Percentiles rank a stretch among this genome's conserved stretches.
Conservation (phyloP, 2,797 vertebrate genomes). For the Leptoclinus maculatus region DNA sequence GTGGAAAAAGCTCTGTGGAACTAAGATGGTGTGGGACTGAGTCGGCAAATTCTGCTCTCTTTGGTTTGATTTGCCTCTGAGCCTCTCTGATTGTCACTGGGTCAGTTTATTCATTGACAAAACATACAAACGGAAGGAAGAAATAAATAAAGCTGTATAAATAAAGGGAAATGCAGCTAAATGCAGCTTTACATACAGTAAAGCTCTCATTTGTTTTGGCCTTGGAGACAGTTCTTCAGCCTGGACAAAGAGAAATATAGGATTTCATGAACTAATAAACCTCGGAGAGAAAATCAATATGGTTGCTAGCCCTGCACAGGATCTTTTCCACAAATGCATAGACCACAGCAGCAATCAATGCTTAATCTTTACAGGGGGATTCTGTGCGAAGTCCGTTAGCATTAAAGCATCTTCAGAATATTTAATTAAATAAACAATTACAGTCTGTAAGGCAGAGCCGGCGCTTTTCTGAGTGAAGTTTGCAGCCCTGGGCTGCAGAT, state of each 20-base stretch:
- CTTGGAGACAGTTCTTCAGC: constrained; percentile 22
- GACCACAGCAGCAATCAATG: constrained; percentile 52
- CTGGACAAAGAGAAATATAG: constrained; percentile 61
- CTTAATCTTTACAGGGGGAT: constrained; percentile 42
- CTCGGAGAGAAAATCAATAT: constrained; percentile 68
- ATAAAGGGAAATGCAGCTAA: constrained; percentile 9
- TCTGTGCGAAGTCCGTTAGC: constrained; percentile 29
- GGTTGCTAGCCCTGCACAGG: constrained; percentile 35
- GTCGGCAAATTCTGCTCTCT: constrained; percentile 11
- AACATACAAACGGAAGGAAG: not conserved
- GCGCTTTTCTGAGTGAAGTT: constrained; percentile 27
- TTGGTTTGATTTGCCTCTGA: constrained; percentile 29
- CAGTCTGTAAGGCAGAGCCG: not conserved
- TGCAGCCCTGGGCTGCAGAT: constrained; percentile 28
- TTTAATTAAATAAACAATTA: constrained; percentile 52
- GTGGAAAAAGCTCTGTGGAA: constrained; percentile 5
- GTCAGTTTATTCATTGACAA: constrained; percentile 19
- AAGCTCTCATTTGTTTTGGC: constrained; percentile 24
- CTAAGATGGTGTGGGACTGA: constrained; percentile 8
- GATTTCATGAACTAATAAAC: constrained; percentile 77
- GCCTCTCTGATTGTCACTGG: constrained; percentile 7
- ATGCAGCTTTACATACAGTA: not conserved
- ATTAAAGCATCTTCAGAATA: constrained; percentile 31
- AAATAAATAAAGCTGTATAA: constrained; percentile 5
- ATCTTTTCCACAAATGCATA: constrained; percentile 66